Evolutionary conservation across 2,797 vertebrate species (phyloP), one percentile per base, ranked within the genome.

Genomic region (Poecilia picta): DNA sequence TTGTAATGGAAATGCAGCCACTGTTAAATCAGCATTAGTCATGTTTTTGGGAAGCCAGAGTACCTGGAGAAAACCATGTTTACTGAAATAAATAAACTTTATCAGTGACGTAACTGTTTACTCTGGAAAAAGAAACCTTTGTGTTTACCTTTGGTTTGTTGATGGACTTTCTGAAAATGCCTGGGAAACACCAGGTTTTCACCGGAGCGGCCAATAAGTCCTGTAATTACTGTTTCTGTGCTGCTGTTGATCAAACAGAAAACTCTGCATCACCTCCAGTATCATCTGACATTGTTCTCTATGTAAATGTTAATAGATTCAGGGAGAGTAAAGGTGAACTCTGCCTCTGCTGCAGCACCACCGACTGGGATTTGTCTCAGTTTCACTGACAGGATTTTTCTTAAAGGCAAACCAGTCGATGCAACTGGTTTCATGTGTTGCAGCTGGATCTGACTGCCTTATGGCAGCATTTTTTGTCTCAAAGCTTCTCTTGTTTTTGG

Each of bases 241-340:
- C 12, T 36, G 33, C 12, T 41, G 47, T 70, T 71, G 49, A 53
- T 13, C 31, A 47, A 45, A 75, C 39, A 31, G 33, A 59, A 59
- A 43, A 45, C 39, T 20, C 15, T 28, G n/a, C n/a, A 57, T 75
- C 36, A 59, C 33, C 62, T 47, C 18, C 45, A 53, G 45, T n/a
- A 41, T 55, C 20, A 59, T 73, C 73, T 66, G 18, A 68, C 70
- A 46, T n/a, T 49, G 25, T 41, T 72, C 43, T 41, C 43, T 55
- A 18, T 74, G 33, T 64, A 72, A 59, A 73, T 78, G 70, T 78
- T 57, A 78, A 18, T 62, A 53, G 53, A 59, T 81, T 51, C 2
- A 31, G 39, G 39, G 79, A 31, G 33, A 72, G 41, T 49, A 68
- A 62, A 70, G 64, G 46, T 53, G 39, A 59, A 75, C n/a, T 23